These are phyloP conservation scores for Noctilio leporinus DNA, from an alignment of 2,113 vertebrate genomes.

Conservation along the genomic window DNA sequence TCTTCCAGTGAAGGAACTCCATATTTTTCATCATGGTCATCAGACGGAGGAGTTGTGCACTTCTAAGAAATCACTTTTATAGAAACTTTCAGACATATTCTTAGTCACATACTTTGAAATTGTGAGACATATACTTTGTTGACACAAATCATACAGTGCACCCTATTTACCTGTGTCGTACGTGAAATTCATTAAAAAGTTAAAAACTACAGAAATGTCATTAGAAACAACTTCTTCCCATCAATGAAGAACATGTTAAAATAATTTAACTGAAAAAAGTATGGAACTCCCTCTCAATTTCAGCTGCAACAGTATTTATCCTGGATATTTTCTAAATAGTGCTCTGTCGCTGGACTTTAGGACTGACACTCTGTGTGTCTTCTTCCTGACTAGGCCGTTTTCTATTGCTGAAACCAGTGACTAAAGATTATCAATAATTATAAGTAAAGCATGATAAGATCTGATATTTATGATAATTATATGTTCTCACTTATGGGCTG, in stretches of 20 bases:
- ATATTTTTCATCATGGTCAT: slow-evolving; percentile 96
- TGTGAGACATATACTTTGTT: no score
- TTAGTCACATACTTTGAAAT: no score
- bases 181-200: no score
- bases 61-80: slow-evolving; percentile 56
- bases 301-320: slow-evolving; percentile 68
- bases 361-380: slow-evolving; percentile 77
- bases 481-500: no score
- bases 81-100: no score
- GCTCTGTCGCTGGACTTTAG: slow-evolving; percentile 85
- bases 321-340: slow-evolving; percentile 73
- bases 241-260: no score
- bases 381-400: slow-evolving; percentile 84
- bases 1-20: slow-evolving; percentile 97
- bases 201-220: no score
- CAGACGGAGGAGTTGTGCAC: slow-evolving; percentile 89
- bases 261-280: slow-evolving; percentile 78
- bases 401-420: slow-evolving; percentile 72
- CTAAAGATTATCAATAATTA: no score
- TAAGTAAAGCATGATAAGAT: no score
- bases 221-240: no score
- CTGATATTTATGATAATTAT: no score
- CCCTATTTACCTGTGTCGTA: not conserved
- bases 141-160: no score
- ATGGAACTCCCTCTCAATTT: slow-evolving; percentile 65